These are phyloP conservation scores for Proisotoma minuta DNA, from an alignment of 2,888 invertebrate genomes.

Conservation along the genomic window DNA sequence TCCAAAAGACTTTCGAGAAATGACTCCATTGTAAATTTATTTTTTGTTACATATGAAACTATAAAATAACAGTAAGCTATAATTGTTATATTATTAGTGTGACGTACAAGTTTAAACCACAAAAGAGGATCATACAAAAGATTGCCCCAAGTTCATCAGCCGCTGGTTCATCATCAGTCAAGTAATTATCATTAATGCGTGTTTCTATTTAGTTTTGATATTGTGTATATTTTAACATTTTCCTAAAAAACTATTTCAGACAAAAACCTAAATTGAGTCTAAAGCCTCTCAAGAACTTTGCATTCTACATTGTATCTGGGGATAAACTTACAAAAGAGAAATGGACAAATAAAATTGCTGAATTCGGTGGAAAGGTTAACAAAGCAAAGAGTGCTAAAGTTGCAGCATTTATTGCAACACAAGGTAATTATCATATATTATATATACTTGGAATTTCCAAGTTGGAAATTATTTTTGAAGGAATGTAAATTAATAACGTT, in stretches of 20 bases:
- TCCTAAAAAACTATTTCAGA: no score
- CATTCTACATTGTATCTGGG: constrained; percentile 62
- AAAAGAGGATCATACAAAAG: constrained; percentile 35
- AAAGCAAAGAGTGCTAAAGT: constrained; percentile 61
- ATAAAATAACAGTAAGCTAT: neutral
- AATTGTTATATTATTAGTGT: constrained; percentile 50
- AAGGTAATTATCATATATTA: constrained; percentile 45
- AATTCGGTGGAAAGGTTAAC: constrained; percentile 69
- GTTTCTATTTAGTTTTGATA: no score
- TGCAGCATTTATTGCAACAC: constrained; percentile 71
- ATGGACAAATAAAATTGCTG: constrained; percentile 64
- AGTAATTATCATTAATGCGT: no score
- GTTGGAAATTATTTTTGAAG: neutral
- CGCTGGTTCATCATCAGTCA: no score
- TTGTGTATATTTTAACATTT: no score
- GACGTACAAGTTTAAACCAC: constrained; percentile 49
- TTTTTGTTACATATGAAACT: neutral
- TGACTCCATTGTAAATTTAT: constrained; percentile 56
- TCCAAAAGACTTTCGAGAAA: constrained; percentile 59
- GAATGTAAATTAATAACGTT: neutral
- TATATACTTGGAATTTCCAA: neutral
- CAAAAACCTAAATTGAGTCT: constrained; percentile 32
- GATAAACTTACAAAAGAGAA: constrained; percentile 60
- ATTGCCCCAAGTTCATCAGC: constrained; percentile 16
- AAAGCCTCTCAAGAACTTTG: constrained; percentile 64